These are phyloP conservation scores for Syritta pipiens DNA, from an alignment of 2,888 invertebrate genomes.

Conservation along the genomic window DNA sequence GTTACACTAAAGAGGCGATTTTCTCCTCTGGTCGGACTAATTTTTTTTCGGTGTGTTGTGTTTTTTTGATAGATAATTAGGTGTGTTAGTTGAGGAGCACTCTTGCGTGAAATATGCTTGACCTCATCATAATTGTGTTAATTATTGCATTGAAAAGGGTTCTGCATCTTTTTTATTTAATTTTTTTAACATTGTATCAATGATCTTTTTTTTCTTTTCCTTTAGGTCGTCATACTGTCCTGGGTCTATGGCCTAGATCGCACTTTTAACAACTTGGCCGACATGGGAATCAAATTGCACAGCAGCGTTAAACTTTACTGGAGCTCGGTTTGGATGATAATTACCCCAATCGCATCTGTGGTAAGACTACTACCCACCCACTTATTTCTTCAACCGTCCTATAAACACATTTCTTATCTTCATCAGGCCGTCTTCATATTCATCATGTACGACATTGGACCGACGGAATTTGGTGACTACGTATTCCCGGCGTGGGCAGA, in stretches of 20 bases:
- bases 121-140: too few relatives aligned
- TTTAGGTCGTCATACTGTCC: constrained; percentile 82
- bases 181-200: not conserved
- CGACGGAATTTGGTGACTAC: constrained; percentile 84
- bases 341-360: constrained; percentile 85
- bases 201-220: not conserved
- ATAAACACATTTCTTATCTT: too few relatives aligned
- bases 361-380: constrained; percentile 81
- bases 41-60: too few relatives aligned
- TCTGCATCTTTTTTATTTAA: not conserved
- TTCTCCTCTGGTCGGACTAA: too few relatives aligned
- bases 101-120: too few relatives aligned
- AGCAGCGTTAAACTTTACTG: constrained; percentile 83
- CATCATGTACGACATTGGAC: constrained; percentile 84
- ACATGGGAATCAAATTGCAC: constrained; percentile 85
- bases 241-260: constrained; percentile 86
- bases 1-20: too few relatives aligned
- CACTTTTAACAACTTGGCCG: constrained; percentile 81
- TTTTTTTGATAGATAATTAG: too few relatives aligned
- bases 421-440: constrained; percentile 88
- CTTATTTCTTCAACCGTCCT: too few relatives aligned
- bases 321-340: constrained; percentile 86
- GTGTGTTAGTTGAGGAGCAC: too few relatives aligned
- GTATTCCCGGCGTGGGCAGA: constrained; percentile 86
- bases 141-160: not conserved